Conservation (phyloP, 2,113 vertebrate species). For the Lophotis ruficrista region DNA sequence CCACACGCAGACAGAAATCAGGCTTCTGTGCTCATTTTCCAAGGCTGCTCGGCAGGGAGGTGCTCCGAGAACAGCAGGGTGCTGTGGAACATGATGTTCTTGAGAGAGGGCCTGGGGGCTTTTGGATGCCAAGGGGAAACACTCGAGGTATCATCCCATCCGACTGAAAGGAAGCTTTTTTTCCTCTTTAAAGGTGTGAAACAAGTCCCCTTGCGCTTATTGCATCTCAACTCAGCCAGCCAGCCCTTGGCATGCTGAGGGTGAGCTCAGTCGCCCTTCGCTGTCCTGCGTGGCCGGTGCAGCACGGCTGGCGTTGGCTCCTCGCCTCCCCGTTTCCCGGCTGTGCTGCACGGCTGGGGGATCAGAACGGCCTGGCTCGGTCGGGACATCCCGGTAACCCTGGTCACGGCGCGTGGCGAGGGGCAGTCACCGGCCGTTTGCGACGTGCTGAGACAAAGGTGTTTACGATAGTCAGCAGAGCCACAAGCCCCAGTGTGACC, state of each 20-base stretch:
- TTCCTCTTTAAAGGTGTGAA: not conserved
- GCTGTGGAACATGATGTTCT: not conserved
- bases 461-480: not conserved
- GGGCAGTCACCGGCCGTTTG: not conserved
- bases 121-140: not conserved
- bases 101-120: not conserved
- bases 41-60: not conserved
- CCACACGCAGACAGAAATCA: accelerated
- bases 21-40: not conserved
- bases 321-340: accelerated
- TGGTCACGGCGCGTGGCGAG: accelerated
- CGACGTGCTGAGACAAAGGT: not conserved
- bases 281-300: not conserved
- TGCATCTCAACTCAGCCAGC: not conserved
- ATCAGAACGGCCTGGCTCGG: not conserved
- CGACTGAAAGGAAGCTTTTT: not conserved
- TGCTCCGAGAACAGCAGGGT: not conserved
- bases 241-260: not conserved
- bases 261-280: not conserved
- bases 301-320: accelerated
- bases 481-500: not conserved
- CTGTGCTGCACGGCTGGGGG: accelerated
- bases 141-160: not conserved
- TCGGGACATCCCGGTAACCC: not conserved
- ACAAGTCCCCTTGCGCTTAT: not conserved